Conservation (phyloP, 2,888 invertebrate genomes). For the Eudasyphora cyanicolor region DNA sequence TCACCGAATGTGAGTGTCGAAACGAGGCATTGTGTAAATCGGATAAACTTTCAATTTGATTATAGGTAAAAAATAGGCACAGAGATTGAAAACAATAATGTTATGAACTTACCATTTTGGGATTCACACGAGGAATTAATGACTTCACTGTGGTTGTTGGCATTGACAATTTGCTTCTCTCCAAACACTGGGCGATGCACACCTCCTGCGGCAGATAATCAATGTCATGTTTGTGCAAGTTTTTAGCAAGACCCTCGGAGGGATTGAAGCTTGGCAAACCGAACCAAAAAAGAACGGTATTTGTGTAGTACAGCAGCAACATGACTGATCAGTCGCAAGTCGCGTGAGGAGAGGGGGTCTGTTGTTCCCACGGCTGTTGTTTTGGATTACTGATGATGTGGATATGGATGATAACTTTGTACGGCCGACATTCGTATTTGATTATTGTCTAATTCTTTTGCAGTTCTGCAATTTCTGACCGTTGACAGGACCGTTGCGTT, state of each 20-base stretch:
- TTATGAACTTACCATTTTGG: conserved; percentile 11
- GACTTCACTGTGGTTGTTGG: background rate
- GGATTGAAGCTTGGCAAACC: conserved; percentile 35
- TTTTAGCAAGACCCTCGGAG: conserved; percentile 27
- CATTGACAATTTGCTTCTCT: background rate
- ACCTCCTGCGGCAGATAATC: conserved; percentile 57
- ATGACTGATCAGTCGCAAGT: conserved; percentile 18
- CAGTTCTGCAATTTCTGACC: no score
- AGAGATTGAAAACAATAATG: no score
- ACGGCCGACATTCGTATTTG: background rate
- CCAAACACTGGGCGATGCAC: conserved; percentile 58
- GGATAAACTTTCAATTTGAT: no score
- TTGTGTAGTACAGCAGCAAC: conserved; percentile 55
- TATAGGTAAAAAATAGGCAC: no score
- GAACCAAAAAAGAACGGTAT: conserved; percentile 57
- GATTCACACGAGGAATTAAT: background rate
- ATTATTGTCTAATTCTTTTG: background rate
- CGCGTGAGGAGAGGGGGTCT: background rate
- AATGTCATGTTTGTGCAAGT: conserved; percentile 40
- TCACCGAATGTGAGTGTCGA: no score
- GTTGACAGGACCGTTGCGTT: no score
- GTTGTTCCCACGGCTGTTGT: background rate
- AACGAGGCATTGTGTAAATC: no score
- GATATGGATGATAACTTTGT: background rate
- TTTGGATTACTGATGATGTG: background rate